Conservation (phyloP, 2,797 vertebrate species). For the Ciconia nigra region DNA sequence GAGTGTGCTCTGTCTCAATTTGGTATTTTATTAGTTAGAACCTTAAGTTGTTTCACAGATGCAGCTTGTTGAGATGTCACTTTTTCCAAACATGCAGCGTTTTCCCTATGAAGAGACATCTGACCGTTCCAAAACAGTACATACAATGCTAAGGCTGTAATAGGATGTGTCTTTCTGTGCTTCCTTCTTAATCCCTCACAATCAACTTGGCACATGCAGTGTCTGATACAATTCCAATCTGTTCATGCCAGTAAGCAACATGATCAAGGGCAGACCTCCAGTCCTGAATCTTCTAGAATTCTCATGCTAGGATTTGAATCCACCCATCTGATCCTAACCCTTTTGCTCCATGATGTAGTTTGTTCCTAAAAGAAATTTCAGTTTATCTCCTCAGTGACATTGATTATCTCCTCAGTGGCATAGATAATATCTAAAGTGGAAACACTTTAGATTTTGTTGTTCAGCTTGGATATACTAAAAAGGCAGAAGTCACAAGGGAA, state of each 20-base stretch:
- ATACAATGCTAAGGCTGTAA: neutral
- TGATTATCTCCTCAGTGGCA: neutral
- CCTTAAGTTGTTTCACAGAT: constrained; percentile 40
- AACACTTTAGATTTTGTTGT: neutral
- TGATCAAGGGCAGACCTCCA: neutral
- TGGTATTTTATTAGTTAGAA: constrained; percentile 27
- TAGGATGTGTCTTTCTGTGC: neutral
- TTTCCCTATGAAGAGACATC: neutral
- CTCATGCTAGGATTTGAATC: neutral
- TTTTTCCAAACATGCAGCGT: constrained; percentile 5
- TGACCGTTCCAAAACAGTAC: neutral
- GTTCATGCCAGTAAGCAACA: neutral
- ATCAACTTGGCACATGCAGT: neutral
- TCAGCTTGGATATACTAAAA: neutral
- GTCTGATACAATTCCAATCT: neutral
- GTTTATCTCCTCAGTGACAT: neutral
- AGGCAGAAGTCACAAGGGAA: neutral
- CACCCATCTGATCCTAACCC: neutral
- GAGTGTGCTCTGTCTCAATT: neutral
- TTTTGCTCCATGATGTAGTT: neutral
- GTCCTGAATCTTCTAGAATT: neutral
- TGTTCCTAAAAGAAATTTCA: neutral
- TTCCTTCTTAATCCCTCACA: neutral
- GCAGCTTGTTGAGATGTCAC: neutral
- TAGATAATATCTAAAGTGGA: neutral